Conservation (phyloP, 2,113 vertebrate genomes). For the Peromyscus californicus region DNA sequence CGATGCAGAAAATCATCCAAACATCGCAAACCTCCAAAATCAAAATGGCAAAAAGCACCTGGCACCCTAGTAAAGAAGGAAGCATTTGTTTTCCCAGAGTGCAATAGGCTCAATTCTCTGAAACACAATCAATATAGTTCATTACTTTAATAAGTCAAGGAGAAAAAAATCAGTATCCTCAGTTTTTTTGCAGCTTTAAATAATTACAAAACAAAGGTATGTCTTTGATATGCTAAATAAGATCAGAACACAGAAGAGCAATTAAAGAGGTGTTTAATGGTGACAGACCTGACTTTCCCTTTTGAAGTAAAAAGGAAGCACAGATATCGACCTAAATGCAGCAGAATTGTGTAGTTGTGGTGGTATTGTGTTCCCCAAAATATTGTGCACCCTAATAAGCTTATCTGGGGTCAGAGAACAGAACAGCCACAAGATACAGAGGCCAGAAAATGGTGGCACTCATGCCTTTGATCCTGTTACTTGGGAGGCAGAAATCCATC, state of each 20-base stretch:
- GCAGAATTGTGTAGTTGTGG: neutral
- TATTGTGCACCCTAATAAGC: too few relatives aligned
- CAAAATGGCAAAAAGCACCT: neutral
- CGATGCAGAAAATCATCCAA: slow-evolving; percentile 24
- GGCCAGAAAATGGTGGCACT: too few relatives aligned
- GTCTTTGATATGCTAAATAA: slow-evolving; percentile 17
- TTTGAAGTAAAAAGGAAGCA: slow-evolving; percentile 15
- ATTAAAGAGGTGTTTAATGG: neutral
- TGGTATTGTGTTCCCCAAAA: too few relatives aligned
- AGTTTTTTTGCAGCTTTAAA: slow-evolving; percentile 39
- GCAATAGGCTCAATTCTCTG: neutral
- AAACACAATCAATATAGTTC: slow-evolving; percentile 32
- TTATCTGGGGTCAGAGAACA: too few relatives aligned
- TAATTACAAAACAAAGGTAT: slow-evolving; percentile 14
- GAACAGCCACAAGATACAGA: too few relatives aligned
- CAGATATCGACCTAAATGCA: slow-evolving; percentile 3
- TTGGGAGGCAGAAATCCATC: too few relatives aligned
- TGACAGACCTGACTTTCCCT: neutral
- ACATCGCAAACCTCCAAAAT: slow-evolving; percentile 27
- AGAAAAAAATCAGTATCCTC: slow-evolving; percentile 41
- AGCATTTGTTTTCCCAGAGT: slow-evolving; percentile 16
- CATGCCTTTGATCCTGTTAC: too few relatives aligned
- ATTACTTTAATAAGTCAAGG: slow-evolving; percentile 41
- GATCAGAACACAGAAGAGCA: neutral
- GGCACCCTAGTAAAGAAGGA: neutral